A percentile compares a stretch with the other conserved stretches of the same genome.
Evolutionary conservation across 2,797 vertebrate species (phyloP).

Genomic region (Podarcis lilfordi): DNA sequence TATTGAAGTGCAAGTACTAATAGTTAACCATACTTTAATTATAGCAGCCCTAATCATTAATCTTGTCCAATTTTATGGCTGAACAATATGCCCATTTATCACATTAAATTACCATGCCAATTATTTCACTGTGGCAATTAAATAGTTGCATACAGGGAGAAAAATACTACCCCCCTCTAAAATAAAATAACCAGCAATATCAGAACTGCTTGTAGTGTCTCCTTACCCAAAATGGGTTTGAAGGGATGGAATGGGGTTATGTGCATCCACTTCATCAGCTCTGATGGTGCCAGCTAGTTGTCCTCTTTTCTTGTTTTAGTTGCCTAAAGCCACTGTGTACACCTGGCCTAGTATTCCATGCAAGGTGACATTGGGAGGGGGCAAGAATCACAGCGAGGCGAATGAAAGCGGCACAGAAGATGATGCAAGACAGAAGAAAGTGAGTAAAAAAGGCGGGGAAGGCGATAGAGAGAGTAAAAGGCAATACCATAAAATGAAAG

Average conservation of each 20-base stretch:
- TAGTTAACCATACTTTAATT: not conserved
- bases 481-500: too few species aligned
- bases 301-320: not conserved
- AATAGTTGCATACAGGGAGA: not conserved
- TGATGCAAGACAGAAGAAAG: too few species aligned
- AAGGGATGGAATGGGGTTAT: not conserved
- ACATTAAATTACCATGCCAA: not conserved
- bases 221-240: not conserved
- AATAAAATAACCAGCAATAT: not conserved
- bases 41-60: conserved; percentile 17
- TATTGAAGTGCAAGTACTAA: not conserved
- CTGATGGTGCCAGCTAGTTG: not conserved
- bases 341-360: not conserved
- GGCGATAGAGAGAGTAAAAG: too few species aligned
- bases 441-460: too few species aligned
- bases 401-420: too few species aligned
- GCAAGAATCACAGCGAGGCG: too few species aligned
- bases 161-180: not conserved
- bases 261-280: not conserved
- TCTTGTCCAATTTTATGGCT: conserved; percentile 21
- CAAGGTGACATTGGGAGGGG: too few species aligned
- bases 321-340: not conserved
- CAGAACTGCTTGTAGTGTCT: not conserved
- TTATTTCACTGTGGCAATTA: conserved; percentile 5
- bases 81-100: conserved; percentile 32